Conservation (phyloP, 2,113 vertebrate species). For the Alexandromys fortis region DNA sequence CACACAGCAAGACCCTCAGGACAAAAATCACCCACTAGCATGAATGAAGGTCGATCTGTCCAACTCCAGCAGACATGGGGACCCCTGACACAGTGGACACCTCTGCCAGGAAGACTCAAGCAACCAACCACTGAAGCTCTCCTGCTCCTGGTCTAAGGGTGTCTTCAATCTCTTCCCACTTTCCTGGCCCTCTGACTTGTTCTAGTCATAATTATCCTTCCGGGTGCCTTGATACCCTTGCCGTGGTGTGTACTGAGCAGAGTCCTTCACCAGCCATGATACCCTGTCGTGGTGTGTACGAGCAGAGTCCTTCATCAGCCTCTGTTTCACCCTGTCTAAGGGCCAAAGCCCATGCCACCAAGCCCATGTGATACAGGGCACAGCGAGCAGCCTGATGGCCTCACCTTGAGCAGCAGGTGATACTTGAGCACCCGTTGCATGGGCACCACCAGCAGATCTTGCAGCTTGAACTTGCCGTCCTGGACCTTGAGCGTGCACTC, state of each 20-base stretch:
- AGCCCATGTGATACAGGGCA: not conserved
- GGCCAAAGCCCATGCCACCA: accelerated
- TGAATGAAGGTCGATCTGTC: accelerated
- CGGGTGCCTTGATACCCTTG: accelerated
- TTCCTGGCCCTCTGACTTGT: not conserved
- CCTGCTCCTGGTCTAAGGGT: accelerated
- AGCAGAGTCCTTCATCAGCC: accelerated
- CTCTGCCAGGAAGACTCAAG: not conserved
- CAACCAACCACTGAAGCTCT: accelerated
- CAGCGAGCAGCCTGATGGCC: not conserved
- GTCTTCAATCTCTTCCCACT: accelerated
- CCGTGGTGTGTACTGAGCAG: too few species aligned
- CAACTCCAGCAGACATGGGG: accelerated
- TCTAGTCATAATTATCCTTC: accelerated
- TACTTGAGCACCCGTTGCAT: conserved; percentile 99
- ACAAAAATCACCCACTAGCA: accelerated
- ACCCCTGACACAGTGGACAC: not conserved
- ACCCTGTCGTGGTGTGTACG: accelerated
- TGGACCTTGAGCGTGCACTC: conserved; percentile 98
- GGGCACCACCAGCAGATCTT: conserved; percentile 97
- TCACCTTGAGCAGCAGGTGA: conserved; percentile 97
- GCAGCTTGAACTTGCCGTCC: conserved; percentile 97
- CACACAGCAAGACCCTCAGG: not conserved
- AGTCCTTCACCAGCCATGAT: too few species aligned
- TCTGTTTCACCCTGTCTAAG: accelerated